phyloP scores from a whole-genome alignment of 2,113 vertebrate genomes.

The Seriola dumerili region DNA sequence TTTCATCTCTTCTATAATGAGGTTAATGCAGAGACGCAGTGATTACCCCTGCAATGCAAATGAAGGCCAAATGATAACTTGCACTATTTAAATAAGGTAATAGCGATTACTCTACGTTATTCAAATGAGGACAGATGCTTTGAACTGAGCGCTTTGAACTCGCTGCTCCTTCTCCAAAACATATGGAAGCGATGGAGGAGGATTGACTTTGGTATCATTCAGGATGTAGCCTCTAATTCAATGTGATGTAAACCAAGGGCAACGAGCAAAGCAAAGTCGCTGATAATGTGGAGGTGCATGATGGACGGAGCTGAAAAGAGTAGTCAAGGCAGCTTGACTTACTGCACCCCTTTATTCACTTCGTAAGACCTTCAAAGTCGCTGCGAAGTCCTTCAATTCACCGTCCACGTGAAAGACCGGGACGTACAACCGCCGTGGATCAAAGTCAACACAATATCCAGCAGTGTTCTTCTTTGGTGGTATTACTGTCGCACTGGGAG shows the following conservation, averaged over 20 bases:
- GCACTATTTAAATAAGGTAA: constrained; percentile 85
- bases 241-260: constrained; percentile 76
- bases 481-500: no score
- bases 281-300: constrained; percentile 24
- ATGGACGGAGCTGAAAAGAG: constrained; percentile 1
- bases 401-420: not conserved
- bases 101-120: constrained; percentile 82
- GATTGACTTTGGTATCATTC: constrained; percentile 70
- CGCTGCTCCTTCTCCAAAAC: constrained; percentile 69
- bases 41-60: constrained; percentile 82
- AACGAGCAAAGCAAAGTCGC: constrained; percentile 55
- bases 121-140: constrained; percentile 78
- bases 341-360: constrained; percentile 9
- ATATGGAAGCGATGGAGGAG: constrained; percentile 65
- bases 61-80: constrained; percentile 83
- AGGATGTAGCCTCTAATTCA: constrained; percentile 69
- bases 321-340: constrained; percentile 17
- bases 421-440: not conserved
- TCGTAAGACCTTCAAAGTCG: constrained; percentile 40
- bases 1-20: constrained; percentile 81
- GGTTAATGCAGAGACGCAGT: constrained; percentile 81
- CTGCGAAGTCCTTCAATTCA: constrained; percentile 22
- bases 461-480: not conserved
- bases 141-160: constrained; percentile 78
- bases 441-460: not conserved